Evolutionary conservation across 2,888 invertebrate species (phyloP).

Genomic region (Macrosoma leucophasiata): DNA sequence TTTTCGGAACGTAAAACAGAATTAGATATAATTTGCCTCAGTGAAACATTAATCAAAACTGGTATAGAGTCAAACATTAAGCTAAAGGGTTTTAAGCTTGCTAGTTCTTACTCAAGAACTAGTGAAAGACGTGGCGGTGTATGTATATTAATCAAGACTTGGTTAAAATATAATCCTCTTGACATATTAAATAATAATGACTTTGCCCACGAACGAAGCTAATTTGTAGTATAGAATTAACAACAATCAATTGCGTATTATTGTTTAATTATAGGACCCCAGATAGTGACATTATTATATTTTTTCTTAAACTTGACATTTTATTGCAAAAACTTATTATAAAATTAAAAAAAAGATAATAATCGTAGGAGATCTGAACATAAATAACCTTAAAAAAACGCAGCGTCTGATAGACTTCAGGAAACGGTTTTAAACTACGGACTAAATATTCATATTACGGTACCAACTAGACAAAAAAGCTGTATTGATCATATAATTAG

Average conservation of each 20-base stretch:
- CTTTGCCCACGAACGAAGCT: not conserved
- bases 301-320: constrained; percentile 1
- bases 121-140: constrained; percentile 1
- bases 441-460: not conserved
- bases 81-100: too few relatives aligned
- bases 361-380: not conserved
- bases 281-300: not conserved
- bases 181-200: not conserved
- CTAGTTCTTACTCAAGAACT: not conserved
- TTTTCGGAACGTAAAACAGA: too few relatives aligned
- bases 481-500: not conserved
- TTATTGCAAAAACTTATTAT: not conserved
- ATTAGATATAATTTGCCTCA: too few relatives aligned
- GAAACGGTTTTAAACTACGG: not conserved
- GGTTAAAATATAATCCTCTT: not conserved
- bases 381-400: not conserved
- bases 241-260: not conserved
- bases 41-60: too few relatives aligned
- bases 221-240: not conserved
- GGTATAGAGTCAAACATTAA: too few relatives aligned
- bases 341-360: not conserved
- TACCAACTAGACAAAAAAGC: not conserved
- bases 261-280: not conserved
- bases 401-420: not conserved
- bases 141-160: not conserved